These are phyloP conservation scores for Belonocnema kinseyi DNA, from an alignment of 1,140 invertebrate genomes.

Conservation along the genomic window DNA sequence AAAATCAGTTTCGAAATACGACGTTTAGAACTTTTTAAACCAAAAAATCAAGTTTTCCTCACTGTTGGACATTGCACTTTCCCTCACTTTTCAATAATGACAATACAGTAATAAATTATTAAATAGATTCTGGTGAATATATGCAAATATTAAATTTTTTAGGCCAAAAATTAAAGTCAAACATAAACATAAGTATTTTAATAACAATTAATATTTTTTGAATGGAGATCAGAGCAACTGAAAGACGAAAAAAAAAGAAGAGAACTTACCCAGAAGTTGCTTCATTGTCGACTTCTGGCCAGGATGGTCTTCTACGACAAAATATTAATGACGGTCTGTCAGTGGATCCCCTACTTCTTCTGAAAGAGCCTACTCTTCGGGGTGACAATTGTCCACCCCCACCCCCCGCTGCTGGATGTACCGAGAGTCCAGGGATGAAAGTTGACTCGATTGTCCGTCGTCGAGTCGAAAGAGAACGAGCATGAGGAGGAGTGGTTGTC, in stretches of 20 bases:
- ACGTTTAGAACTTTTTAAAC: too few species aligned
- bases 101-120: too few species aligned
- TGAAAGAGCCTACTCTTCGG: constrained; percentile 56
- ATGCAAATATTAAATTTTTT: too few species aligned
- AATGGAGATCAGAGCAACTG: neutral
- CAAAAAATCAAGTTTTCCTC: too few species aligned
- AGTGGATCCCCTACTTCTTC: constrained; percentile 72
- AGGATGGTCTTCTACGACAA: constrained; percentile 84
- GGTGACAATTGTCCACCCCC: constrained; percentile 50
- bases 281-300: constrained; percentile 88
- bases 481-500: constrained; percentile 70
- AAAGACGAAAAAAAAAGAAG: neutral
- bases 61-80: too few species aligned
- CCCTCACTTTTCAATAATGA: too few species aligned
- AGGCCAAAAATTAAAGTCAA: too few species aligned
- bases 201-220: neutral
- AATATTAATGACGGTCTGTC: constrained; percentile 82
- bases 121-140: too few species aligned
- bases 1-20: too few species aligned
- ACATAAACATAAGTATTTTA: too few species aligned
- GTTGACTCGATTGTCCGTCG: constrained; percentile 65
- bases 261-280: constrained; percentile 84
- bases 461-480: constrained; percentile 59
- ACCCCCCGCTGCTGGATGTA: constrained; percentile 74
- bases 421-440: constrained; percentile 55